Evolutionary conservation across 1,140 invertebrate genomes (phyloP), one percentile per base, ranked within the genome.

Genomic region (Caerostris extrusa): DNA sequence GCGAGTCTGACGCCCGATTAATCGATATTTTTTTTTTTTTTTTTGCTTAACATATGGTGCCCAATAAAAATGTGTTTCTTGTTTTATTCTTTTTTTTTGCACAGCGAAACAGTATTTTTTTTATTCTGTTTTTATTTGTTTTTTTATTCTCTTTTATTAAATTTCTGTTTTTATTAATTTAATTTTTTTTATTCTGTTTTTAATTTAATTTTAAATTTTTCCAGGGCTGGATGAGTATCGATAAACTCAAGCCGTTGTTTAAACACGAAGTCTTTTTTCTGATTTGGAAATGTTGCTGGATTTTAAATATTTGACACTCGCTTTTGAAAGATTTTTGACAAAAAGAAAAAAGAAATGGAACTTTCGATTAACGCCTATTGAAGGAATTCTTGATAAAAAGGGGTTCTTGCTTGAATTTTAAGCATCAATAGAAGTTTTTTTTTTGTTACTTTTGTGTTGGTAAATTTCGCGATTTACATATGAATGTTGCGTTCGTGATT

Each of bases 11-110:
- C n/a, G n/a, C n/a, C n/a, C n/a, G n/a, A n/a, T n/a, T n/a, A n/a
- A n/a, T n/a, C n/a, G n/a, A n/a, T n/a, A n/a, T n/a, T n/a, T n/a
- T n/a, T n/a, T n/a, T n/a, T n/a, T n/a, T n/a, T n/a, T n/a, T n/a
- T n/a, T 34, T 57, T 71, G 3, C 19, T 34, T 60, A 61, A 60
- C 53, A 90, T 90, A 12, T 19, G 67, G 17, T 34, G 58, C 7
- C 55, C 57, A 85, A 56, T 57, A 85, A 85, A 85, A 85, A 85
- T 85, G 82, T 57, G 56, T 60, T 85, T 85, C 8, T 85, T 60
- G 3, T 58, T 60, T 12, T 85, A 58, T 60, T 58, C 34, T 19
- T 19, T 12, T 5, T 60, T 85, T 58, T 19, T 17, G n/a, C 19
- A 0, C n/a, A 10, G 55, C 3, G 10, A 19, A 58, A 34, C 5